Evolutionary conservation across 2,797 vertebrate species (phyloP), one percentile per base, ranked within the genome.

Genomic region (Labeo calbasu): DNA sequence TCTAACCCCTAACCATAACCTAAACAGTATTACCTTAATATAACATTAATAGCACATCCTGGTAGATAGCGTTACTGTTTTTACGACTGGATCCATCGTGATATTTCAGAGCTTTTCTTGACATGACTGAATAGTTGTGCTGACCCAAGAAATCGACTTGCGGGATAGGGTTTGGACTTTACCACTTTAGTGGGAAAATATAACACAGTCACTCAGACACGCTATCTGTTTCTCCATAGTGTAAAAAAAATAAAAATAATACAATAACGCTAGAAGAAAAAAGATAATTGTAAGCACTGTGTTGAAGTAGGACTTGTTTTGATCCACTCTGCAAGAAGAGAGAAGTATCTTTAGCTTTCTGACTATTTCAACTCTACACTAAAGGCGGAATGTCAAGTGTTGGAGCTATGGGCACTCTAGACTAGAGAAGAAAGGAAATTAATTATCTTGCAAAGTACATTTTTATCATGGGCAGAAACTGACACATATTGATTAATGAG

Each of bases 401-500:
- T 92, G 91, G 94, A 96, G 94, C 91, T 91, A 88, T 91, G 93
- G 92, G 90, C 93, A 93, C 94, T 94, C 89, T 88, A 88, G 70
- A 43, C 13, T 75, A 86, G 91, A 93, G 92, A 95, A 93, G 92
- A 94, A 89, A 93, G 88, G 81, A 94, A 95, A 95, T 95, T 94
- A 96, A 96, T 96, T 96, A 95, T 91, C 92, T 91, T 82, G 84
- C 88, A 91, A 92, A 92, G 92, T 91, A 91, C 86, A 92, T 93
- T 94, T 94, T 93, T 93, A 93, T 92, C 88, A 89, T 88, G 80
- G 91, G 89, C 91, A 93, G 91, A 92, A 94, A 91, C 93, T 92
- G 93, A 93, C 92, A 93, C 92, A 90, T 93, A 94, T 96, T 96
- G 96, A 97, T 96, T 95, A 96, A 96, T 95, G 94, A 96, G 94